Base-by-base conservation (phyloP, 2,113 vertebrate species). In the Piprites chloris region DNA sequence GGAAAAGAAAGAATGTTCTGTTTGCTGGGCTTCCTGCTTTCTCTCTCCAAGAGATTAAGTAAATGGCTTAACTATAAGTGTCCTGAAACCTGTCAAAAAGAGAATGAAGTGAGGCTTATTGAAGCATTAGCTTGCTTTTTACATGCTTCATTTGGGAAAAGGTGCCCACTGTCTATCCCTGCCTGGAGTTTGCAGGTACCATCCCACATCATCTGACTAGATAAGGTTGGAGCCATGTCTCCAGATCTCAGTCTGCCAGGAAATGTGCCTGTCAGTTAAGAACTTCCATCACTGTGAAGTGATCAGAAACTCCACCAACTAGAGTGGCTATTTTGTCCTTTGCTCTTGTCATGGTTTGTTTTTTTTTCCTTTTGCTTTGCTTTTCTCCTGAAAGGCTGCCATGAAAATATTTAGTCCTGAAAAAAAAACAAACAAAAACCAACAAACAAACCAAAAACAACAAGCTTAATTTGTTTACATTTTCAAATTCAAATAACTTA, bases 191-290 rank as follows among this genome's bases (percentile, higher is more conserved):
- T 78, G 24, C 13, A 56, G 21, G 12, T 42, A 27, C 9, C 5
- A 12, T 55, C 23, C 12, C 47, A 35, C 5, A 41, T 50, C 19
- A 58, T 14, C 22, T 82, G 10, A 47, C 11, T 42, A 23, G 13
- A 9, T 14, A 62, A 41, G 19, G 33, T 46, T 58, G 0, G 1
- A 9, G 28, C 6, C 4, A 4, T 14, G 27, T 14, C 11, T 50
- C 42, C 2, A 1, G 19, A 16, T 26, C 19, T 89, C 20, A 53
- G 9, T 30, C n/a, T 81, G 14, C 11, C 47, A 23, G 56, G 23
- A 82, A 82, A 67, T 26, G 9, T 2, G 2, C 9, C 15, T 71
- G 15, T 53, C 19, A 44, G 8, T 30, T 66, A 33, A 61, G 12
- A 76, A 46, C 7, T 68, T 72, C 49, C 6, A 47, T 39, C 27